phyloP scores from a whole-genome alignment of 64 coral and sea anemone species.

The Dendronephthya gigantea region DNA sequence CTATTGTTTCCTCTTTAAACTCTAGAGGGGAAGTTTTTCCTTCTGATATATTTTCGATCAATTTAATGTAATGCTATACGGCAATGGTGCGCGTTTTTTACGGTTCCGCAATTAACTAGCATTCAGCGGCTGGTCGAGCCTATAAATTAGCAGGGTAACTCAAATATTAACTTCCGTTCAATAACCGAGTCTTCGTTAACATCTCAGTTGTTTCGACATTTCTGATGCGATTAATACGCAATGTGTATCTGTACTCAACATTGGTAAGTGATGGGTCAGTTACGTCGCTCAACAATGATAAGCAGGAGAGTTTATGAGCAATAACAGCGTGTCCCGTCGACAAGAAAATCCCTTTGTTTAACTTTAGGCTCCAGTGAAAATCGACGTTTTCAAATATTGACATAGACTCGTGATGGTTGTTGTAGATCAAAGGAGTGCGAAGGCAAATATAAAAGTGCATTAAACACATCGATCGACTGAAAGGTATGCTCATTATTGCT shows the following conservation, averaged over 20 bases:
- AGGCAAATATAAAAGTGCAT: constrained; percentile 19
- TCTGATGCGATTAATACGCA: background rate
- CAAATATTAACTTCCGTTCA: too few relatives aligned
- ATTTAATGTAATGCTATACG: too few relatives aligned
- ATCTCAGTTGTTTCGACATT: background rate
- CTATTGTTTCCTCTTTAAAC: too few relatives aligned
- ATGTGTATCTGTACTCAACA: background rate
- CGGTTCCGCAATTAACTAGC: too few relatives aligned
- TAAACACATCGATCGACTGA: background rate
- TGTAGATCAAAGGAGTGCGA: constrained; percentile 14
- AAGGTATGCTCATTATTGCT: constrained; percentile 22
- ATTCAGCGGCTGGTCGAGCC: too few relatives aligned
- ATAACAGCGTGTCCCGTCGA: constrained; percentile 14
- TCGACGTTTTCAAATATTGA: constrained; percentile 18
- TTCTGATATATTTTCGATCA: too few relatives aligned
- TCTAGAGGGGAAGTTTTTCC: too few relatives aligned
- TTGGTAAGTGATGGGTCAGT: background rate
- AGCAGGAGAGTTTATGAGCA: background rate
- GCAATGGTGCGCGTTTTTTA: too few relatives aligned
- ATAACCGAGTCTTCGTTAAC: too few relatives aligned
- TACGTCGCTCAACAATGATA: background rate
- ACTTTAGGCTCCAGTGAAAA: constrained; percentile 20
- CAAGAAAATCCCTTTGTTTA: constrained; percentile 17
- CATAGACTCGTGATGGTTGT: constrained; percentile 1
- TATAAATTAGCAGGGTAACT: too few relatives aligned